Base-by-base conservation (phyloP, 2,113 vertebrate genomes). In the Oryzias woworae region DNA sequence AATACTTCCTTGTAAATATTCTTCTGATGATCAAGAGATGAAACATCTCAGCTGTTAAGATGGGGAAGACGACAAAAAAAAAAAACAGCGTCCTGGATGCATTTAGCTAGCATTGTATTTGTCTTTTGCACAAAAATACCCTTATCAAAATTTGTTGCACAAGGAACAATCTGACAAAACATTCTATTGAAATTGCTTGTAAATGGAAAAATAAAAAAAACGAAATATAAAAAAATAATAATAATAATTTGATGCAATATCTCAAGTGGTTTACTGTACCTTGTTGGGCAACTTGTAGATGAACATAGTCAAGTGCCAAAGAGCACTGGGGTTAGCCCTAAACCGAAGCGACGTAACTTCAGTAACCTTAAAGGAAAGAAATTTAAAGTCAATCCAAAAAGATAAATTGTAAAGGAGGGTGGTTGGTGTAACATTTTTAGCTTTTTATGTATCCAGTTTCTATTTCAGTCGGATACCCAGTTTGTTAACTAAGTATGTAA, bases 191-290 rank as follows among this genome's bases (percentile, higher is more conserved):
- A 85, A 80, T 87, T 76, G 69, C 63, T 22, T 85, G 77, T 85
- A 71, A 76, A 82, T 75, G 5, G 8, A 36, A 10, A 66, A 81
- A 52, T 22, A 51, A 71, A 74, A 70, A 47, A 2, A 64, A 46
- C 22, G 54, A 62, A 17, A 80, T 75, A 36, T 52, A 74, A 84
- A 73, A 73, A 53, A 52, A 70, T 72, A 64, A 43, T 66, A 62
- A 20, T 74, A 77, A 84, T 77, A 62, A 80, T 85, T 85, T 72
- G 81, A 85, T 71, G 75, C 80, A 79, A 83, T 86, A 85, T 77
- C 73, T 62, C 88, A 84, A 89, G 90, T 89, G 89, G 89, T 86
- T 88, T 92, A 92, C 89, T 92, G 92, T 92, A 92, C 91, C 88
- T 91, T 90, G 82, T 77, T 79, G 85, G 90, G 87, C 85, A 80